These are phyloP conservation scores for Pipistrellus pygmaeus DNA, from an alignment of 2,797 vertebrate species.

Conservation along the genomic window DNA sequence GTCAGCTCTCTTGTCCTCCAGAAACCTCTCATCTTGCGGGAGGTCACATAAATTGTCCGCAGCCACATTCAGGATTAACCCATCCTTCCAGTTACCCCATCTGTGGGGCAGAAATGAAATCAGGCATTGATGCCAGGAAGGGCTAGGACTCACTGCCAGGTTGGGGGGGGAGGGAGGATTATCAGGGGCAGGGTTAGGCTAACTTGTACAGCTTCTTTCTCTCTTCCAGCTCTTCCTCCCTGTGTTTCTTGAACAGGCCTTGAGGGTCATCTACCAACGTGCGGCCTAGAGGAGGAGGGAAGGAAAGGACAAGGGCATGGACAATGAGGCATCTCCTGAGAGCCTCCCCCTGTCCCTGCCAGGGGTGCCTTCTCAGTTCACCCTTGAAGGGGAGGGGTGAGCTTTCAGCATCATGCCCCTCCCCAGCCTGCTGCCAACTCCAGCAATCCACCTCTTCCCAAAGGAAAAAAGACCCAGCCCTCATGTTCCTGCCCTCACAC, in stretches of 20 bases:
- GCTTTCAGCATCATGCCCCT: not conserved
- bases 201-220: slow-evolving; percentile 85
- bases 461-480: too few relatives aligned
- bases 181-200: not conserved
- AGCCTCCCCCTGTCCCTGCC: not conserved
- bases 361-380: not conserved
- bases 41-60: slow-evolving; percentile 87
- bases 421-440: not conserved
- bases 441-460: not conserved
- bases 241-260: slow-evolving; percentile 83
- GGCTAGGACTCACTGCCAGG: accelerated
- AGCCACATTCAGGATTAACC: slow-evolving; percentile 88
- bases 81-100: slow-evolving; percentile 88
- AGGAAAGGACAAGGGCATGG: too few relatives aligned
- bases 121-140: not conserved
- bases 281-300: slow-evolving; percentile 68
- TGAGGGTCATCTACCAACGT: slow-evolving; percentile 74
- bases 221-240: slow-evolving; percentile 87
- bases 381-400: too few relatives aligned
- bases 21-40: slow-evolving; percentile 88
- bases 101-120: slow-evolving; percentile 70
- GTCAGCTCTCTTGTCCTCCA: slow-evolving; percentile 90
- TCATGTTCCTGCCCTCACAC: not conserved
- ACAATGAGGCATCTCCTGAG: not conserved
- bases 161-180: not conserved